Conservation (phyloP, 2,888 invertebrate genomes). For the Drosophila incognita region DNA sequence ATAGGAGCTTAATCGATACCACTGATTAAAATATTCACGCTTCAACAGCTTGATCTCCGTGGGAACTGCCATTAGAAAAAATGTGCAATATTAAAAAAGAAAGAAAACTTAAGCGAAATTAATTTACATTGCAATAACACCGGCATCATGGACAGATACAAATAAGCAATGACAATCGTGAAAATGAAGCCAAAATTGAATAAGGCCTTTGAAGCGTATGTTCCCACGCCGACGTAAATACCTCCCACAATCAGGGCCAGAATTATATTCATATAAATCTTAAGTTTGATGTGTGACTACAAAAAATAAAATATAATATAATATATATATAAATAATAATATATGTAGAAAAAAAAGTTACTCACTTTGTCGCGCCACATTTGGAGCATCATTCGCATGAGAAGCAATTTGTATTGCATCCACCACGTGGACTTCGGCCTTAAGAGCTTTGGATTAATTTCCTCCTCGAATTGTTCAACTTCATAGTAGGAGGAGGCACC, state of each 20-base stretch:
- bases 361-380: conserved; percentile 90
- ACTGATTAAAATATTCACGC: conserved; percentile 92
- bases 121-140: conserved; percentile 91
- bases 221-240: conserved; percentile 90
- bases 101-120: conserved; percentile 65
- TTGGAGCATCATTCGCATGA: conserved; percentile 90
- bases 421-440: conserved; percentile 87
- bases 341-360: neutral
- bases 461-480: conserved; percentile 82
- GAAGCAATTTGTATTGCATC: conserved; percentile 89
- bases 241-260: conserved; percentile 90
- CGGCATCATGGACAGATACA: conserved; percentile 94
- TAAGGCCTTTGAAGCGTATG: conserved; percentile 92
- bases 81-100: neutral
- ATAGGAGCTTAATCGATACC: conserved; percentile 93
- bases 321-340: too few relatives aligned
- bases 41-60: conserved; percentile 91
- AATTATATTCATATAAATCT: conserved; percentile 88
- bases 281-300: conserved; percentile 90
- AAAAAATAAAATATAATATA: conserved; percentile 40
- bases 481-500: conserved; percentile 77
- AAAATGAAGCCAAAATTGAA: conserved; percentile 95
- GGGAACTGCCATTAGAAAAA: conserved; percentile 88
- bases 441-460: conserved; percentile 86
- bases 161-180: conserved; percentile 91